Conservation (phyloP, 2,797 vertebrate species). For the Smutsia gigantea region DNA sequence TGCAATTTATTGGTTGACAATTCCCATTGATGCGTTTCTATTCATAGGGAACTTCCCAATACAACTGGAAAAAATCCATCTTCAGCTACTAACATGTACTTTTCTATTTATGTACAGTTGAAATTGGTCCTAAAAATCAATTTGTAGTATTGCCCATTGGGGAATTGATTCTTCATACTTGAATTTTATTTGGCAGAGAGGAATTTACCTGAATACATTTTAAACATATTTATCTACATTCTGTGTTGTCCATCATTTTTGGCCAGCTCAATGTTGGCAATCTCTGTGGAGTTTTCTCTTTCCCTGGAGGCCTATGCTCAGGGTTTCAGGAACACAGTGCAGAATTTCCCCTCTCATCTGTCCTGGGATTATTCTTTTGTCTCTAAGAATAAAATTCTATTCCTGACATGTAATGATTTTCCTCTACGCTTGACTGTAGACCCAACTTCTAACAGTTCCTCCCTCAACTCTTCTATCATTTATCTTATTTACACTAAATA, state of each 20-base stretch:
- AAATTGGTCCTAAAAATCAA: conserved; percentile 75
- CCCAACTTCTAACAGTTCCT: background rate
- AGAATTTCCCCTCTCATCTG: conserved; percentile 45
- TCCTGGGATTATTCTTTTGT: conserved; percentile 34
- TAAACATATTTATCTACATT: conserved; percentile 27
- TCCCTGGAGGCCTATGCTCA: conserved; percentile 43
- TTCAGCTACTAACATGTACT: conserved; percentile 54
- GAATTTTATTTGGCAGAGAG: conserved; percentile 68
- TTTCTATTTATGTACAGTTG: conserved; percentile 69
- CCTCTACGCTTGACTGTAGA: conserved; percentile 20
- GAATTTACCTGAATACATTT: conserved; percentile 67
- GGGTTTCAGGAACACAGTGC: conserved; percentile 48
- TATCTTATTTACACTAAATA: background rate
- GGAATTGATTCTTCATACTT: conserved; percentile 65
- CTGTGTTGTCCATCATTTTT: conserved; percentile 63
- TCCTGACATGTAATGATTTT: conserved; percentile 70
- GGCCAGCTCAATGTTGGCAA: conserved; percentile 36
- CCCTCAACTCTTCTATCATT: background rate
- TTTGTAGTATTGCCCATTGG: conserved; percentile 58
- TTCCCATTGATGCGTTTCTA: conserved; percentile 23
- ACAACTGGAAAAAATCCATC: conserved; percentile 61
- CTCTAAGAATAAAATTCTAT: conserved; percentile 66
- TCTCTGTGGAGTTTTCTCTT: conserved; percentile 71
- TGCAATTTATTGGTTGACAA: conserved; percentile 37
- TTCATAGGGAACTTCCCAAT: conserved; percentile 57